Conservation (phyloP, 2,797 vertebrate species). For the Bovichtus variegatus region DNA sequence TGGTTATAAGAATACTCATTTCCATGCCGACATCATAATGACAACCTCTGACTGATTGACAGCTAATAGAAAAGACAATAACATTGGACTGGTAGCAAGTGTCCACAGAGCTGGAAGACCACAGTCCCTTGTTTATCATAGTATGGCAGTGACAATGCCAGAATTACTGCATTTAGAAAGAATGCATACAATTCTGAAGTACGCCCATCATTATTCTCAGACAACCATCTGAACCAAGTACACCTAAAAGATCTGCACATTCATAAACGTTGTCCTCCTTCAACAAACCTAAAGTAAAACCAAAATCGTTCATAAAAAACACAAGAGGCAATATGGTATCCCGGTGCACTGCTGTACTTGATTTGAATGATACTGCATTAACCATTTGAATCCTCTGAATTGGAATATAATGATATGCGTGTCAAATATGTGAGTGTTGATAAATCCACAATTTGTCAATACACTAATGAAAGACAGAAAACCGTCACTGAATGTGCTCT, state of each 20-base stretch:
- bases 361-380: background rate
- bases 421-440: background rate
- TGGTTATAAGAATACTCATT: background rate
- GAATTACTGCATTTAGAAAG: background rate
- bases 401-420: background rate
- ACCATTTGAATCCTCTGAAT: background rate
- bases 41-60: background rate
- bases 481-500: background rate
- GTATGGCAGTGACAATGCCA: background rate
- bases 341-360: background rate
- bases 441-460: background rate
- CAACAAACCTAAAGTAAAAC: background rate
- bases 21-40: background rate
- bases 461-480: conserved; percentile 1
- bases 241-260: background rate
- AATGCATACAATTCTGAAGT: background rate
- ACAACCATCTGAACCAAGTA: background rate
- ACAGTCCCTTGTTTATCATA: background rate
- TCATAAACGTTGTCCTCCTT: background rate
- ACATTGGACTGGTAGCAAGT: background rate
- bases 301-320: background rate
- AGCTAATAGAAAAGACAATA: background rate
- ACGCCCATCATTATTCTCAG: background rate
- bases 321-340: too few species aligned
- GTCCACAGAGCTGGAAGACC: background rate